Evolutionary conservation across 2,113 vertebrate genomes (phyloP), one percentile per base, ranked within the genome.

Genomic region (Centropristis striata): DNA sequence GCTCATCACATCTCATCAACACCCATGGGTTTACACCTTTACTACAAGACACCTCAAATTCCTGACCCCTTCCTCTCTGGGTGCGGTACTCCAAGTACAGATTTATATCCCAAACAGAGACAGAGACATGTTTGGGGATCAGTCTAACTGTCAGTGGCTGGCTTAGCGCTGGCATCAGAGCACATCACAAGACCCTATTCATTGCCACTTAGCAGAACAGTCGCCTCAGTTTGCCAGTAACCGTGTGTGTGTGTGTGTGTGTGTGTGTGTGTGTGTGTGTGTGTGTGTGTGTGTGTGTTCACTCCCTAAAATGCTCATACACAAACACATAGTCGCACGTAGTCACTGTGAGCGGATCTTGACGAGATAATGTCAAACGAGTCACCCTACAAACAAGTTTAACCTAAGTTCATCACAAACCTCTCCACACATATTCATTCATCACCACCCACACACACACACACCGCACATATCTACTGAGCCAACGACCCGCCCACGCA

Each of bases 131-230:
- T 89, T 87, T 89, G 75, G 75, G 78, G 80, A 90, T 91, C 88
- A 88, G 83, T 75, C 80, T 47, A 93, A 92, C 93, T 92, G 90
- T 93, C 93, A 94, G 85, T 83, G 79, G 75, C 66, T 60, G 90
- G 88, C 91, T 92, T 91, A 92, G 89, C 73, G 42, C 39, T 75
- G 86, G 91, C 84, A 92, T 86, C 88, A 75, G 89, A 92, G 87
- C 86, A 88, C 83, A 88, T 90, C 89, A 90, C 77, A 71, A 88
- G 84, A 90, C 81, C 71, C 90, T 81, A 89, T 92, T 93, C 92
- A 93, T 79, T 82, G 83, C 85, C 85, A 92, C 86, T 82, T 86
- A 91, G 90, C 90, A 90, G 90, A 93, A 93, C 91, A 88, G 81
- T 80, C 51, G 55, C 80, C 81, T 87, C 25, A 37, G 55, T 84